Percentiles rank a stretch among this genome's conserved stretches.
Conservation (phyloP, 2,888 invertebrate genomes). For the Lottia gigantea region DNA sequence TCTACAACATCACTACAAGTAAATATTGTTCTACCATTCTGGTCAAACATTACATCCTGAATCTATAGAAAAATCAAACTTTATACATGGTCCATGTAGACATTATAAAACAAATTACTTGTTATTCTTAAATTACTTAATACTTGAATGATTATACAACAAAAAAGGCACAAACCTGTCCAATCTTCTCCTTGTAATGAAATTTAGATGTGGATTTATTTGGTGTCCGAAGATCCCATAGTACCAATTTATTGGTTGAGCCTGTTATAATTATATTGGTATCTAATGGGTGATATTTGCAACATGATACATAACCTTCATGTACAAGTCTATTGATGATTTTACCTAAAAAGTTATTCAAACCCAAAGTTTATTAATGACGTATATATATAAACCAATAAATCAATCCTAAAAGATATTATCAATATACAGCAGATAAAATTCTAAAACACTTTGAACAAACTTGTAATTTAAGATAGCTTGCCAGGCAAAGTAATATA, state of each 20-base stretch:
- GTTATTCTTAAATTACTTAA: no score
- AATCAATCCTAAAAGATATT: no score
- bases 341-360: slow-evolving; percentile 41
- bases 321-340: slow-evolving; percentile 40
- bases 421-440: no score
- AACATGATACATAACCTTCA: slow-evolving; percentile 55
- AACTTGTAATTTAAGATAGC: no score
- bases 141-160: no score
- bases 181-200: slow-evolving; percentile 60
- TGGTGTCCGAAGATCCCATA: slow-evolving; percentile 58
- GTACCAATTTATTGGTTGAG: slow-evolving; percentile 47
- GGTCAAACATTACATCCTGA: slow-evolving; percentile 64
- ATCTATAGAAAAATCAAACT: slow-evolving; percentile 44
- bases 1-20: slow-evolving; percentile 62
- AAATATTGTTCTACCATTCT: slow-evolving; percentile 59
- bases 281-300: slow-evolving; percentile 56
- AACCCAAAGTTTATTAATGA: no score
- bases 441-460: no score
- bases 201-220: slow-evolving; percentile 46
- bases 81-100: not conserved
- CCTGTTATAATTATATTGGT: slow-evolving; percentile 59
- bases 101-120: not conserved
- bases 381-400: no score
- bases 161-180: slow-evolving; percentile 51
- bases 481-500: no score